Evolutionary conservation across 2,797 vertebrate species (phyloP).

Genomic region (Smutsia gigantea): DNA sequence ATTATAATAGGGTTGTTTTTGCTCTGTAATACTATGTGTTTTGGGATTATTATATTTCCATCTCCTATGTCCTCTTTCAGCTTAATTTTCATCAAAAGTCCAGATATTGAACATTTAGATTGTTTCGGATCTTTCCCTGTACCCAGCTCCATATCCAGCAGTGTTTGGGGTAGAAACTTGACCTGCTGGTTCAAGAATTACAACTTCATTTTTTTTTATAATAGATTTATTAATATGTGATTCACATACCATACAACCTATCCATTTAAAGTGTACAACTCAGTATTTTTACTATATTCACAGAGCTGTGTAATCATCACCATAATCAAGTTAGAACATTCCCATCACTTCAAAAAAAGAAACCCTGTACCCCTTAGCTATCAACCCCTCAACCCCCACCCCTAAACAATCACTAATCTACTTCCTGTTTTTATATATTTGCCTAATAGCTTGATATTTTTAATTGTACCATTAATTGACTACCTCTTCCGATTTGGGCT

Average conservation of each 20-base stretch:
- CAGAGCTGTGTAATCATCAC: background rate
- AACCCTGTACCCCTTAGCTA: background rate
- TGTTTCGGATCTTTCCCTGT: background rate
- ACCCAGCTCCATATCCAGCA: too few species aligned
- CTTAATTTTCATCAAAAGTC: background rate
- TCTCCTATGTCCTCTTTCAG: background rate
- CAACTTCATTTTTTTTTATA: background rate
- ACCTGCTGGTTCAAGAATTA: background rate
- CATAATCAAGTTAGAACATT: background rate
- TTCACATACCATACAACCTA: background rate
- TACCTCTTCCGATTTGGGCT: background rate
- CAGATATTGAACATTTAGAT: background rate
- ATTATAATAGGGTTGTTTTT: background rate
- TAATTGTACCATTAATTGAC: background rate
- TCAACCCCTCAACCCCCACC: rapidly evolving
- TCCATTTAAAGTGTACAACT: background rate
- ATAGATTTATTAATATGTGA: background rate
- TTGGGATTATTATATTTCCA: background rate
- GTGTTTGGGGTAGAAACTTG: background rate
- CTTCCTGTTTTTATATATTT: background rate
- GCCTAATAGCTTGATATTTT: background rate
- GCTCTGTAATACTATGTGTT: background rate
- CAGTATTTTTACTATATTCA: background rate
- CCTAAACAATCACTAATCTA: background rate
- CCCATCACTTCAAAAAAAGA: background rate